A percentile compares a stretch with the other conserved stretches of the same genome.
Evolutionary conservation across 2,797 vertebrate genomes (phyloP).

Genomic region (Carcharodon carcharias): DNA sequence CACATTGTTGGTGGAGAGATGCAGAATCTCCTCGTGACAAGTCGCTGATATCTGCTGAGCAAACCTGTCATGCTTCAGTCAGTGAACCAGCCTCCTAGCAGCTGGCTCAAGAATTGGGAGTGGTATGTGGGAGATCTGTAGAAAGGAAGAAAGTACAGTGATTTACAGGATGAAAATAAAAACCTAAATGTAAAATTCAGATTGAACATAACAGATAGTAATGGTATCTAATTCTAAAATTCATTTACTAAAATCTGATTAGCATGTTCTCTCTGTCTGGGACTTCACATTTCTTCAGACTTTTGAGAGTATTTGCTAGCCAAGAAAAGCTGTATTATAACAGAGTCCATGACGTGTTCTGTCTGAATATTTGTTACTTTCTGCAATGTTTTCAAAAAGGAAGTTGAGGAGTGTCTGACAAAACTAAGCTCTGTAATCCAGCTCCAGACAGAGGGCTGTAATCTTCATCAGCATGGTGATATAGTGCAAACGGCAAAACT

Average conservation of each 20-base stretch:
- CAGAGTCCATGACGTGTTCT: slow-evolving; percentile 28
- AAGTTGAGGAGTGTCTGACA: not conserved
- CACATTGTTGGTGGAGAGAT: not conserved
- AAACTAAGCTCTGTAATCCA: slow-evolving; percentile 21
- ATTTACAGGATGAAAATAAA: not conserved
- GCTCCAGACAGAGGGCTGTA: slow-evolving; percentile 27
- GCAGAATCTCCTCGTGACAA: not conserved
- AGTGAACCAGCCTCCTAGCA: not conserved
- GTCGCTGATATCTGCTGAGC: not conserved
- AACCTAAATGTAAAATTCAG: not conserved
- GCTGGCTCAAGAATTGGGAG: no score
- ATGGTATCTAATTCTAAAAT: not conserved
- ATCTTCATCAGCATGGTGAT: slow-evolving; percentile 27
- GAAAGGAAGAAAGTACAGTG: not conserved
- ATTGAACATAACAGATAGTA: not conserved
- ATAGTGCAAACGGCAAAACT: not conserved
- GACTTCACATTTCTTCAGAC: not conserved
- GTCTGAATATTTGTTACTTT: slow-evolving; percentile 35
- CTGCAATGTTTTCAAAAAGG: slow-evolving; percentile 33
- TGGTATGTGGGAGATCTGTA: not conserved
- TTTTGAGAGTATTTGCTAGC: not conserved
- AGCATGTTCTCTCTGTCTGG: not conserved
- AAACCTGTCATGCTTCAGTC: not conserved
- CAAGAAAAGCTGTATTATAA: slow-evolving; percentile 29
- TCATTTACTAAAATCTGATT: not conserved